These are phyloP conservation scores for Rhinoderma darwinii DNA, from an alignment of 2,113 vertebrate genomes.

Conservation along the genomic window DNA sequence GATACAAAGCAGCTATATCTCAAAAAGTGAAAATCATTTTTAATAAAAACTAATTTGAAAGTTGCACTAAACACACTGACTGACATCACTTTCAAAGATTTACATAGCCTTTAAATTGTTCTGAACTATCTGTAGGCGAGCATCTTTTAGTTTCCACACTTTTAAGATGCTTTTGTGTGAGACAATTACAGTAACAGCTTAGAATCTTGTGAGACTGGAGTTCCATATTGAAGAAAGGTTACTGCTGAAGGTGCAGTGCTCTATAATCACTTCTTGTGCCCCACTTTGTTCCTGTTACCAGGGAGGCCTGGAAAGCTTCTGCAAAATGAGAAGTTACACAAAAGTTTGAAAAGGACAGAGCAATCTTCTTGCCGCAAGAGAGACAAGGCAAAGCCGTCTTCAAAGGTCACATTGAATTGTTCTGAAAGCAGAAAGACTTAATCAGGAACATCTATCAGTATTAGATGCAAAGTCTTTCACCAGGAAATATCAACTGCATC, in stretches of 20 bases:
- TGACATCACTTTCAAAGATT: too few relatives aligned
- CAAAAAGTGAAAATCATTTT: too few relatives aligned
- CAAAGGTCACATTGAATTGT: conserved; percentile 32
- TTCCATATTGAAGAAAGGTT: not conserved
- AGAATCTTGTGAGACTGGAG: not conserved
- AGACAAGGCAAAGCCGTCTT: not conserved
- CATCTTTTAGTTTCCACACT: not conserved
- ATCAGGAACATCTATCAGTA: conserved; percentile 22
- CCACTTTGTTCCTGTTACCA: conserved; percentile 32
- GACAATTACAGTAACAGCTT: not conserved
- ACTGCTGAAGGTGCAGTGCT: not conserved
- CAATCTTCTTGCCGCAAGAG: conserved; percentile 10
- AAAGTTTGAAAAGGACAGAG: conserved; percentile 30
- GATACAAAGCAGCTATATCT: too few relatives aligned
- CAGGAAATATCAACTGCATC: not conserved
- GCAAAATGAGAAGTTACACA: conserved; percentile 9
- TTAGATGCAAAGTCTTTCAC: conserved; percentile 11
- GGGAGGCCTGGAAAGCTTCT: not conserved
- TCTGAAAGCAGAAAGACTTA: not conserved
- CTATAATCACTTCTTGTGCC: not conserved
- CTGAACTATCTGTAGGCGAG: not conserved
- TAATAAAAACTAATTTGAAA: too few relatives aligned
- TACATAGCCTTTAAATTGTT: too few relatives aligned
- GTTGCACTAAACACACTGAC: too few relatives aligned
- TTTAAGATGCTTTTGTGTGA: not conserved